Percentiles rank a stretch among this genome's conserved stretches.
Evolutionary conservation across 2,797 vertebrate species (phyloP).

Genomic region (Sus cebifrons): DNA sequence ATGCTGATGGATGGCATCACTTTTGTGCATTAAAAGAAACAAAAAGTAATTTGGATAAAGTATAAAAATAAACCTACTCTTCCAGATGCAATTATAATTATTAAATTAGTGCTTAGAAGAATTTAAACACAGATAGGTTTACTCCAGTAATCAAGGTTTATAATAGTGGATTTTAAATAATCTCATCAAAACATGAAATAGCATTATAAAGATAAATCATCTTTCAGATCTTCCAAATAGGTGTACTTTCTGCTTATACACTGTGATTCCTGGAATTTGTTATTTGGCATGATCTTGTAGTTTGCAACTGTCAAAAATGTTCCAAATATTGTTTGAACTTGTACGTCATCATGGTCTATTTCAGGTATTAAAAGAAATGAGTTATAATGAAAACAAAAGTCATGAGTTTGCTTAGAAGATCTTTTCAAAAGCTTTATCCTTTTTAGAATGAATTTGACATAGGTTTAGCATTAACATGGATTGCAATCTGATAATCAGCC

Average conservation of each 20-base stretch:
- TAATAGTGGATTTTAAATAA: neutral
- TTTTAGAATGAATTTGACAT: constrained; percentile 6
- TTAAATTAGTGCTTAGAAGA: neutral
- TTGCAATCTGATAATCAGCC: neutral
- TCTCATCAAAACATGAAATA: neutral
- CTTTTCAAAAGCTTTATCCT: constrained; percentile 14
- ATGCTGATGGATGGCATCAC: neutral
- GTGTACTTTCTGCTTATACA: neutral
- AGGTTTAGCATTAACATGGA: constrained; percentile 8
- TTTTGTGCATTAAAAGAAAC: neutral
- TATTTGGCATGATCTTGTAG: constrained; percentile 34
- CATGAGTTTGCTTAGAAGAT: neutral
- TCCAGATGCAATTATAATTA: neutral
- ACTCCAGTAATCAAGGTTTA: neutral
- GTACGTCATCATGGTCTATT: neutral
- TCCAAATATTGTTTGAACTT: neutral
- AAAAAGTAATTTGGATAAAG: constrained; percentile 1
- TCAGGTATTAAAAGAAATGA: neutral
- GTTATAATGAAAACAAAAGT: neutral
- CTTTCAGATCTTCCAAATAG: neutral
- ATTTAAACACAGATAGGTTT: neutral
- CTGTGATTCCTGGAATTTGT: constrained; percentile 2
- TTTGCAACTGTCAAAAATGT: neutral
- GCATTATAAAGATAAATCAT: neutral
- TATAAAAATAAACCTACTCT: neutral